phyloP scores from a whole-genome alignment of 1,140 invertebrate genomes.

The Venturia canescens region DNA sequence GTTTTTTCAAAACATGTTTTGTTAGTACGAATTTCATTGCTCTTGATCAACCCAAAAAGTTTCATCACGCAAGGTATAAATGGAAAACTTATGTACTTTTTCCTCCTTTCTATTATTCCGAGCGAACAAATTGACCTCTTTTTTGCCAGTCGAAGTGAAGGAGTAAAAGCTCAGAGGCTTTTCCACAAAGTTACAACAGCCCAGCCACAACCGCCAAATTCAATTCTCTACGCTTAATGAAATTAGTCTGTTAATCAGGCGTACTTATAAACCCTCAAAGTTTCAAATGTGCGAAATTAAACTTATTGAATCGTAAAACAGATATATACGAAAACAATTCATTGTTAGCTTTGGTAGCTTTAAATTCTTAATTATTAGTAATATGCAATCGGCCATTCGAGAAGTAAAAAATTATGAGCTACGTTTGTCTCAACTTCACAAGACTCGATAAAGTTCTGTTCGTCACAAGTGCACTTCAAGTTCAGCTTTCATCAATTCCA shows the following conservation, averaged over 20 bases:
- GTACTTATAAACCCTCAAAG: neutral
- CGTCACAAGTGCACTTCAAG: no score
- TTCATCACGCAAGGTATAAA: no score
- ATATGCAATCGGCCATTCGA: no score
- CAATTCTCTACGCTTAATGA: constrained; percentile 19
- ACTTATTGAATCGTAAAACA: constrained; percentile 5
- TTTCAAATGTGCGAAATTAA: constrained; percentile 7
- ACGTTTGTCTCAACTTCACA: no score
- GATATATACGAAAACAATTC: neutral
- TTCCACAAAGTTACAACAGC: neutral
- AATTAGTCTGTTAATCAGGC: constrained; percentile 28
- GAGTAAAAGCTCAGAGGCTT: neutral
- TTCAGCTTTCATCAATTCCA: no score
- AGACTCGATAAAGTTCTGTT: no score
- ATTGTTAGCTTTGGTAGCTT: no score
- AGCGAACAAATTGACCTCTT: neutral
- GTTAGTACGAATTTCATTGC: no score
- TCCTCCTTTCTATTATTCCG: neutral
- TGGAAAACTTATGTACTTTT: neutral
- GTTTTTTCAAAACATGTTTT: no score
- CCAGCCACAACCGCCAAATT: neutral
- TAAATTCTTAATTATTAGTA: neutral
- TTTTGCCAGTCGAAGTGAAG: neutral
- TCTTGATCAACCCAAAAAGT: no score
- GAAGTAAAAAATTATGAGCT: no score